Evolutionary conservation across 2,113 vertebrate species (phyloP), one percentile per base, ranked within the genome.

Genomic region (Corythoichthys haematopterus): DNA sequence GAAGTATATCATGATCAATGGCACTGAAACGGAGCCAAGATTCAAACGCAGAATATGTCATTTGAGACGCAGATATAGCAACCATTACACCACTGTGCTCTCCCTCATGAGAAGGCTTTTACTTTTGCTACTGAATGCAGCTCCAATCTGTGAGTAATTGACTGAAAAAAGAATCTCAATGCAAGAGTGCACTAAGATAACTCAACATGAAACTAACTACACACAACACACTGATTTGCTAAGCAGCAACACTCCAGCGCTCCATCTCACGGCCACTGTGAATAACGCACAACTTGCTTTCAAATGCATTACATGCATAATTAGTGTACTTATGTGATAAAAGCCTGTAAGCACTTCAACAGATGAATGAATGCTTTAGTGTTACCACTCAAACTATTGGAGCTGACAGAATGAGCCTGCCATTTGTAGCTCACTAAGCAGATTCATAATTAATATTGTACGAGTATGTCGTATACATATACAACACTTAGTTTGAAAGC

Each of bases 401-500:
- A 4, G 50, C 16, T 76, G 57, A 28, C 6, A 36, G 10, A 28
- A 10, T 33, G 47, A 38, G 51, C 8, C 36, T 33, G 53, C 7
- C 43, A 13, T 50, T 35, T 59, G 45, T 37, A 9, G 16, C 47
- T 43, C 36, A 40, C 55, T 28, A 28, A 28, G 20, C 20, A 28
- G 20, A 15, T 0, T 5, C 57, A 64, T 48, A 59, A 48, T 36
- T 55, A 33, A 33, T 64, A 62, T 2, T 52, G 9, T 71, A 37
- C 55, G 47, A 3, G 3, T 5, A 36, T 66, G 59, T 61, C 0
- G 53, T 15, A 37, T 58, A 35, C 46, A 38, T 38, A 60, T 43
- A 61, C 16, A 61, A n/a, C 20, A 72, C 36, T 61, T 56, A 48
- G 53, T 64, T 4, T 33, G 4, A 80, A 46, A 40, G 6, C 3